Evolutionary conservation across 2,797 vertebrate genomes (phyloP), one percentile per base, ranked within the genome.

Genomic region (Mormyrops boulengeri): DNA sequence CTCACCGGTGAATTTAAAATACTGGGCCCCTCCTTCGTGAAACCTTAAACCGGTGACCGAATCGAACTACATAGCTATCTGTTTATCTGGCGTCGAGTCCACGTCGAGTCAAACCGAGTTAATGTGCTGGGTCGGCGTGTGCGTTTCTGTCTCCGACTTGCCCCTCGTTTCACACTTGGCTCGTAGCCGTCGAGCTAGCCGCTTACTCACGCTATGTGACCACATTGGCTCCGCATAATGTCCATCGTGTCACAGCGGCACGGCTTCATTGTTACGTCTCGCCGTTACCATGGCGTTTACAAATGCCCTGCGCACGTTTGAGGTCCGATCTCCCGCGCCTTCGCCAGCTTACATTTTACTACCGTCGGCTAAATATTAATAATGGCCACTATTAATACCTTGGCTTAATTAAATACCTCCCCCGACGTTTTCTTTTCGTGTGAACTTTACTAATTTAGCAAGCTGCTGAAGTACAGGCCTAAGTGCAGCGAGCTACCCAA

Each of bases 1-100:
- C 93, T 91, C 93, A 90, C 96, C 96, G 95, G 95, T 94, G 94
- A 88, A 92, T 93, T 93, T 93, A 90, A 93, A 93, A 92, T 88
- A 49, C 92, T 91, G 93, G 94, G 94, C 94, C 94, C 94, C 94
- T 95, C 95, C 94, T 95, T 94, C 94, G 89, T 91, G 69, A 50
- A 90, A 86, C 60, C 22, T 88, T 50, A 30, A 69, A 9, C 47
- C 57, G 30, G 60, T 11, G 38, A 6, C 50, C 4, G 55, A 49
- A 49, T 41, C 4, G 69, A 57, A 17, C 55, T 66, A 41, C 38
- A n/a, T 77, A 34, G 41, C 26, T 50, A 22, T 50, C 44, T 38
- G 34, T 77, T 80, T 73, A 73, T n/a, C 60, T 89, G 9, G 60
- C 30, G 41, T 11, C 3, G 82, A 12, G 34, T 52, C 82, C 4